These are phyloP conservation scores for Scaptomyza graminum DNA, from an alignment of 1,140 invertebrate species.

Conservation along the genomic window DNA sequence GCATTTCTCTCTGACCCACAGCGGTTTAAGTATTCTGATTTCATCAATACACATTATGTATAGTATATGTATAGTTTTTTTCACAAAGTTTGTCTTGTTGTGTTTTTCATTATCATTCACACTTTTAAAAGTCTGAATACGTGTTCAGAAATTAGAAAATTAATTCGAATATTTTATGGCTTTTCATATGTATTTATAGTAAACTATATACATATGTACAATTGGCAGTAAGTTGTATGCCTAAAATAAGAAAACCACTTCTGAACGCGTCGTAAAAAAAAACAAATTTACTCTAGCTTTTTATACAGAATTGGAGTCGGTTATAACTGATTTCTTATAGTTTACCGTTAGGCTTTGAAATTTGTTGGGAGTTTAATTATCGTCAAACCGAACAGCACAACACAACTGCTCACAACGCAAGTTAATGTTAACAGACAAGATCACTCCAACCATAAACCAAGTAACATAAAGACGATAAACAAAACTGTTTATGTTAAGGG, in stretches of 20 bases:
- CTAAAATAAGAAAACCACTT: neutral
- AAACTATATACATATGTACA: neutral
- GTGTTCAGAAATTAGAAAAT: neutral
- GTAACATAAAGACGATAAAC: no score
- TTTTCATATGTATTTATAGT: conserved; percentile 11
- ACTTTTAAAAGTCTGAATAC: neutral
- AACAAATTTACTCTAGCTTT: neutral
- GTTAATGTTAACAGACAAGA: neutral
- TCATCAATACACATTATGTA: neutral
- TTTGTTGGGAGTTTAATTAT: conserved; percentile 3
- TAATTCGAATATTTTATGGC: conserved; percentile 9
- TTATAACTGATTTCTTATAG: neutral
- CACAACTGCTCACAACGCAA: conserved; percentile 13
- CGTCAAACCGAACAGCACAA: neutral
- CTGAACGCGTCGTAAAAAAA: neutral
- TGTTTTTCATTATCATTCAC: conserved; percentile 6
- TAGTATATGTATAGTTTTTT: neutral
- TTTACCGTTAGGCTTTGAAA: conserved; percentile 21
- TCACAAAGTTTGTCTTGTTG: neutral
- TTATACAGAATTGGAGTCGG: neutral
- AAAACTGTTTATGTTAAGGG: no score
- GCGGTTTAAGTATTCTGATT: neutral
- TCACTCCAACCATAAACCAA: neutral
- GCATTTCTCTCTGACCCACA: conserved; percentile 2
- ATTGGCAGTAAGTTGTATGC: neutral